Conservation (phyloP, 2,888 invertebrate species). For the Herminia tarsipennalis region DNA sequence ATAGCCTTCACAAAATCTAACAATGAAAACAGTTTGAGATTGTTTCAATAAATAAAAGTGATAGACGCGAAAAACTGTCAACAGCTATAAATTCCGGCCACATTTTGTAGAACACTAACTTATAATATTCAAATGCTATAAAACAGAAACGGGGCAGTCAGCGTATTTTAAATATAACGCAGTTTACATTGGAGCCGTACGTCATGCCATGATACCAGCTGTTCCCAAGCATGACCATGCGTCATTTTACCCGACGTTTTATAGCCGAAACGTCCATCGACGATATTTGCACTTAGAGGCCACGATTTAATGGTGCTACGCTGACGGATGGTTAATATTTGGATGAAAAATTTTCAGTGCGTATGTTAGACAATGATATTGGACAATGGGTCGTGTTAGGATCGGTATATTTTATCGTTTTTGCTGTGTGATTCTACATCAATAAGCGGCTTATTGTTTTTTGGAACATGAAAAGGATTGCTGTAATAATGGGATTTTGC, state of each 20-base stretch:
- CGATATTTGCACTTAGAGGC: conserved; percentile 42
- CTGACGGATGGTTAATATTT: conserved; percentile 37
- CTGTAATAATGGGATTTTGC: too few species aligned
- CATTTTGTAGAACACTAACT: background rate
- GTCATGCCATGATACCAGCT: conserved; percentile 33
- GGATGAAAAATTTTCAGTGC: conserved; percentile 31
- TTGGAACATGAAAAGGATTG: too few species aligned
- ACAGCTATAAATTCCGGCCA: conserved; percentile 3
- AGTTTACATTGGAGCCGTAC: conserved; percentile 42
- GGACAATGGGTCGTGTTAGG: conserved; percentile 17
- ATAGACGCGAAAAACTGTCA: background rate
- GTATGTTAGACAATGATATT: conserved; percentile 28
- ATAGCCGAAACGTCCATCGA: conserved; percentile 38
- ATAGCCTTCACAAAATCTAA: too few species aligned
- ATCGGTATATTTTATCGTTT: conserved; percentile 18
- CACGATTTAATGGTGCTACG: conserved; percentile 34
- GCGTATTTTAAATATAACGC: conserved; percentile 32
- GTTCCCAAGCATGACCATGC: conserved; percentile 37
- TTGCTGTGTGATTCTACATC: too few species aligned
- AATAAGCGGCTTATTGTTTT: too few species aligned
- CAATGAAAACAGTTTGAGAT: background rate
- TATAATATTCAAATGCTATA: conserved; percentile 10
- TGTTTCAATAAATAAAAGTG: background rate
- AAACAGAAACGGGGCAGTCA: conserved; percentile 14
- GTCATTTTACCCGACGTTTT: conserved; percentile 48